Base-by-base conservation (phyloP, 2,888 invertebrate species). In the Slavum lentiscoides region DNA sequence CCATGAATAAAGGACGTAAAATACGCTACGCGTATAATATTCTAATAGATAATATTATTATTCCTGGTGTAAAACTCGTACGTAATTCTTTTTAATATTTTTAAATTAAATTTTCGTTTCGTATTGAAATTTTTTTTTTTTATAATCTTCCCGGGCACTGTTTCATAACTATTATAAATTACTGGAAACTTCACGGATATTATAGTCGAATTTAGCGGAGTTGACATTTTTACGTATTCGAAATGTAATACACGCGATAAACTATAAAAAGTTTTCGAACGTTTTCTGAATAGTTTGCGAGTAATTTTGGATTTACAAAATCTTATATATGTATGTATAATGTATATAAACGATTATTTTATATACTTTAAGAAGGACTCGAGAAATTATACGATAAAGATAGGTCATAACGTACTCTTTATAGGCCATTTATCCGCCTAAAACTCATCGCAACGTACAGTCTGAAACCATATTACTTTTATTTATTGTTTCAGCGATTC, bases 401-500 rank as follows among this genome's bases (percentile, higher is more conserved):
- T 68, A 68, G 61, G 68, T 49, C 49, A 69, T 76, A 76, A 76
- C 61, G 49, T 61, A 49, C 68, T 76, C 76, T 76, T 76, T 76
- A 76, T 61, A 69, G 68, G 76, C 59, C 68, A 61, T 76, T 76
- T 76, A 76, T 76, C 76, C 61, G 49, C 59, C 77, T 70, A 69
- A 70, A 77, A 69, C 69, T 69, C 77, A 70, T 61, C 69, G 69
- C 77, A 62, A 62, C 21, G 62, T 70, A 4, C 30, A 70, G 69
- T 70, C 68, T 53, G 70, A 70, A 70, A 77, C 70, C 70, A 62
- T 77, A 77, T 77, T 77, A 70, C 49, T 76, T 76, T 69, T 69
- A 76, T 76, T 76, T 76, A 76, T 76, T 69, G 76, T 76, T 77
- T 70, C 61, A 19, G 53, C 55, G 61, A 62, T 62, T 70, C 70